Conservation (phyloP, 2,797 vertebrate genomes). For the Manis crassicaudata region DNA sequence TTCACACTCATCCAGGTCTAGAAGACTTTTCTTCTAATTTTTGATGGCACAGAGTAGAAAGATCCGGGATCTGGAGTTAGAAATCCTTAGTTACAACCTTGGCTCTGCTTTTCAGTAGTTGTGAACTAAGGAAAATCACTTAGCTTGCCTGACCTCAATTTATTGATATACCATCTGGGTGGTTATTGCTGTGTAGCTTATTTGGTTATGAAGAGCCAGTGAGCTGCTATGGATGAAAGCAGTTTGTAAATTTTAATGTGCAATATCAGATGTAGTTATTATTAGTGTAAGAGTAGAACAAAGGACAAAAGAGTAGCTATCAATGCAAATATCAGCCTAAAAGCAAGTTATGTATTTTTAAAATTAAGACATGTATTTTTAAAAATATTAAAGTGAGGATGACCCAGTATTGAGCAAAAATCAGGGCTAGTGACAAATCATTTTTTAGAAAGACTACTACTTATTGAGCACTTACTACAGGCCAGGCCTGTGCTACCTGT, state of each 20-base stretch:
- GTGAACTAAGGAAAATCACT: not conserved
- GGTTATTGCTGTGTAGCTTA: not conserved
- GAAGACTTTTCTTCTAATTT: constrained; percentile 4
- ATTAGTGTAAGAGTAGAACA: not conserved
- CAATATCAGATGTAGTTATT: not conserved
- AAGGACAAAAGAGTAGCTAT: not conserved
- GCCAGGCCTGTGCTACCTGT: not conserved
- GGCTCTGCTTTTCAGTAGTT: not conserved
- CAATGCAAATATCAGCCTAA: not conserved
- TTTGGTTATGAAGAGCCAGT: not conserved
- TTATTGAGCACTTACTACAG: not conserved
- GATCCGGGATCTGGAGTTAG: not conserved
- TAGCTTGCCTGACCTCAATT: not conserved
- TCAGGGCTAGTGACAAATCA: not conserved
- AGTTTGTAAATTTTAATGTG: not conserved
- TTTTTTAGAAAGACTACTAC: not conserved
- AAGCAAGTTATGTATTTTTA: not conserved
- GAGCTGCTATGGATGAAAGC: not conserved
- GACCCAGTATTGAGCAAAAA: not conserved
- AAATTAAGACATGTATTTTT: not conserved
- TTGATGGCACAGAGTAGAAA: not conserved
- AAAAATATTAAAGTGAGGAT: not conserved
- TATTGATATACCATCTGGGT: not conserved
- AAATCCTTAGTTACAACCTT: not conserved
- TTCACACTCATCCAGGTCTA: not conserved